Conservation (phyloP, 2,797 vertebrate genomes). For the Cheirogaleus major region DNA sequence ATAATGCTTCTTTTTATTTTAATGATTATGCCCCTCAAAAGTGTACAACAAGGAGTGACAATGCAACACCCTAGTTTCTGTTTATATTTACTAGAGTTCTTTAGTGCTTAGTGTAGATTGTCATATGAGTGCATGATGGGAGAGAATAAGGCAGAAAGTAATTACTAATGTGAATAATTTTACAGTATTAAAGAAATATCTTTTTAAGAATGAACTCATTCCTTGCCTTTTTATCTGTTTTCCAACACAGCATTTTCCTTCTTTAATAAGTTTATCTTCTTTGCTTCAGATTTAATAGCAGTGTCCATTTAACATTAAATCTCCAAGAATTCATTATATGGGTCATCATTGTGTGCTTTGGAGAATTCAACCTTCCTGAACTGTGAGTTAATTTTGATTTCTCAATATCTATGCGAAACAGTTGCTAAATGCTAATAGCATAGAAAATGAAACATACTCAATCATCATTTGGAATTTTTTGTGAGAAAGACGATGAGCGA, state of each 20-base stretch:
- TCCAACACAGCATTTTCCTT: not conserved
- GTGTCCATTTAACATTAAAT: constrained; percentile 47
- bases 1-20: not conserved
- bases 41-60: not conserved
- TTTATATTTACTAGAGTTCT: not conserved
- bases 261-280: constrained; percentile 36
- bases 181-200: not conserved
- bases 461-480: constrained; percentile 67
- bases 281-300: constrained; percentile 55
- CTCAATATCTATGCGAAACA: constrained; percentile 75
- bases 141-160: not conserved
- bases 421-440: constrained; percentile 62
- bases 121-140: not conserved
- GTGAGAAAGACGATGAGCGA: constrained; percentile 44
- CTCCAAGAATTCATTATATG: not conserved
- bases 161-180: not conserved
- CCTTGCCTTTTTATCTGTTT: constrained; percentile 31
- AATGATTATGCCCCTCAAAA: not conserved
- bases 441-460: constrained; percentile 51
- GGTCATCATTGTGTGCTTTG: constrained; percentile 27
- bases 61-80: not conserved
- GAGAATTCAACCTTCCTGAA: constrained; percentile 44
- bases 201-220: not conserved
- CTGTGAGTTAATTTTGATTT: constrained; percentile 57
- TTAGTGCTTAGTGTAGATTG: not conserved